Evolutionary conservation across 1,140 invertebrate genomes (phyloP), one percentile per base, ranked within the genome.

Genomic region (Drosophila nigromelanica): DNA sequence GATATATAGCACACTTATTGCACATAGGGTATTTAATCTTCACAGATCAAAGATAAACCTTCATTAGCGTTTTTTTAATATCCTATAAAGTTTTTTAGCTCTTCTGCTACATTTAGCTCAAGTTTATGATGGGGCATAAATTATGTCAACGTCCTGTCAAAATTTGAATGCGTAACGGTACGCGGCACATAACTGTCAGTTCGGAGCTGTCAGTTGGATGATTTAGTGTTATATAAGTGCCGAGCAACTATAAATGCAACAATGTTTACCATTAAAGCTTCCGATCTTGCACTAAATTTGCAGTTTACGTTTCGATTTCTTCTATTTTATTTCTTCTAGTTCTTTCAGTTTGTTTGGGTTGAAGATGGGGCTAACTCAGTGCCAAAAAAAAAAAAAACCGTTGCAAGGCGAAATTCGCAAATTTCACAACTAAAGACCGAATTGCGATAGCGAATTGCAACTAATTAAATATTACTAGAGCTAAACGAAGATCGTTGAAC

Each of bases 201-300:
- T 60, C 10, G 60, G 63, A 62, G 37, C 59, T 54, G 66, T 54
- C 61, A 21, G 37, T 43, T 43, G 47, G 63, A 27, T 78, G 63
- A 71, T 82, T 86, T 67, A 86, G 72, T 5, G 51, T 86, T 86
- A 86, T 86, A 79, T 89, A 86, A 87, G 72, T 67, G 70, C 52
- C 61, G 7, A 24, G 12, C 40, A 18, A 70, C 69, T 70, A 70
- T 72, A 48, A 45, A 37, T 76, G 76, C 81, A 77, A 58, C 67
- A 48, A 43, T 80, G 80, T 69, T 73, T 73, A 73, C 70, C 79
- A 82, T 78, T 77, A 73, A 73, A 71, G 61, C 76, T 77, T 59
- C 48, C 75, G 50, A 62, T 59, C 45, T 64, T 43, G 60, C 63
- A 62, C 51, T 50, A 68, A 67, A 40, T 35, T 69, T 51, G 24